These are phyloP conservation scores for Hycleus cichorii DNA, from an alignment of 1,140 invertebrate species.

Conservation along the genomic window DNA sequence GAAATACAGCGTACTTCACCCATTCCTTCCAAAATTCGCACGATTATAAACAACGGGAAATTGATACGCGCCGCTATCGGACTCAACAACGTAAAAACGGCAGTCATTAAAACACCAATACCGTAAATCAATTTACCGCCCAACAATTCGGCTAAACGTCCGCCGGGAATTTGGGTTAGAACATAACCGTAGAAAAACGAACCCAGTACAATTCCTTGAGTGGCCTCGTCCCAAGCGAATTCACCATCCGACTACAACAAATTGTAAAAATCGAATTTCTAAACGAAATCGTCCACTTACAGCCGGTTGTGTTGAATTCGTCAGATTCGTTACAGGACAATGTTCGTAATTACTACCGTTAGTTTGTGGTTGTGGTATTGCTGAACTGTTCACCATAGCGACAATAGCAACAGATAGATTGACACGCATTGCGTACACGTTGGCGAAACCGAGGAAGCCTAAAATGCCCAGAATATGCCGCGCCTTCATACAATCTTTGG, in stretches of 20 bases:
- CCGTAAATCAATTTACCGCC: conserved; percentile 77
- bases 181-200: conserved; percentile 85
- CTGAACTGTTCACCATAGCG: conserved; percentile 81
- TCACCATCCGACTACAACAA: conserved; percentile 54
- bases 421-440: conserved; percentile 85
- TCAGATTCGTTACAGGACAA: conserved; percentile 44
- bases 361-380: conserved; percentile 48
- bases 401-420: conserved; percentile 92
- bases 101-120: conserved; percentile 65
- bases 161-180: conserved; percentile 79
- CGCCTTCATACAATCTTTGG: conserved; percentile 58
- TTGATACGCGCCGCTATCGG: conserved; percentile 65
- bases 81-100: conserved; percentile 68
- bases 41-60: conserved; percentile 62
- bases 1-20: conserved; percentile 55
- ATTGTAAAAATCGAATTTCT: neutral
- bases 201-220: conserved; percentile 73
- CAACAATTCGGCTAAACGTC: conserved; percentile 68
- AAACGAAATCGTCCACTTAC: conserved; percentile 41
- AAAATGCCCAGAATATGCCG: conserved; percentile 71
- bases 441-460: conserved; percentile 70
- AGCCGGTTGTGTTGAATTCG: conserved; percentile 50
- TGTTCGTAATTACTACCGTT: conserved; percentile 51
- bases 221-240: conserved; percentile 69
- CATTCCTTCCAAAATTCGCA: conserved; percentile 77